Evolutionary conservation across 2,113 vertebrate species (phyloP).

Genomic region (Montifringilla adamsi): DNA sequence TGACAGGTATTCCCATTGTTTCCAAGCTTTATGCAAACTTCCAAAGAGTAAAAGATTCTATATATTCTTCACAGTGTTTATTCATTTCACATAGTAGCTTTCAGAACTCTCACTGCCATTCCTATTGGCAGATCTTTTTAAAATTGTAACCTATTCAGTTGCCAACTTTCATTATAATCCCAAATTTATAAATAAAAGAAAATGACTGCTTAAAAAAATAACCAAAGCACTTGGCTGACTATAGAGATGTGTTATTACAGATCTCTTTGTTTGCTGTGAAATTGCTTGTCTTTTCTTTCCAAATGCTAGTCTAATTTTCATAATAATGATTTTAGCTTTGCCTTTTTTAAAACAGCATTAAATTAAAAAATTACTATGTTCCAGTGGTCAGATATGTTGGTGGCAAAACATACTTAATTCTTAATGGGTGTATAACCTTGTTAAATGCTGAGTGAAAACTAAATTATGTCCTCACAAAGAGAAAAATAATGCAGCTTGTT

Average conservation of each 20-base stretch:
- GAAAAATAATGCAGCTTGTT: background rate
- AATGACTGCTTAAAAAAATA: background rate
- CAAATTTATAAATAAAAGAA: slow-evolving; percentile 21
- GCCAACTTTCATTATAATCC: background rate
- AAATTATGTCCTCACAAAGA: background rate
- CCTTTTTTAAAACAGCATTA: background rate
- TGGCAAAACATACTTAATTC: slow-evolving; percentile 5
- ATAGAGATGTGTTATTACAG: background rate
- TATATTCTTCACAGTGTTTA: background rate
- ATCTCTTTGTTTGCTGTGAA: slow-evolving; percentile 31
- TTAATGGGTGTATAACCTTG: slow-evolving; percentile 17
- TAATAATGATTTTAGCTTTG: slow-evolving; percentile 13
- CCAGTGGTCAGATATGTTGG: background rate
- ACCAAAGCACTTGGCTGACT: slow-evolving; percentile 2
- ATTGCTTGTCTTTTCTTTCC: slow-evolving; percentile 25
- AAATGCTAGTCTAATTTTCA: slow-evolving; percentile 30
- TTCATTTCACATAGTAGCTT: background rate
- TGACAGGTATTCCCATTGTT: background rate
- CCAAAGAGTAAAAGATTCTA: background rate
- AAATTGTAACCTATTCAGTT: background rate
- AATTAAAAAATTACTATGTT: slow-evolving; percentile 17
- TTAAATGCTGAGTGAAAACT: slow-evolving; percentile 12
- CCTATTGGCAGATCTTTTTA: background rate
- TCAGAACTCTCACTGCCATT: background rate
- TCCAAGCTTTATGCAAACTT: background rate